These are phyloP conservation scores for Napeogenes sylphis DNA, from an alignment of 2,888 invertebrate species.

Conservation along the genomic window DNA sequence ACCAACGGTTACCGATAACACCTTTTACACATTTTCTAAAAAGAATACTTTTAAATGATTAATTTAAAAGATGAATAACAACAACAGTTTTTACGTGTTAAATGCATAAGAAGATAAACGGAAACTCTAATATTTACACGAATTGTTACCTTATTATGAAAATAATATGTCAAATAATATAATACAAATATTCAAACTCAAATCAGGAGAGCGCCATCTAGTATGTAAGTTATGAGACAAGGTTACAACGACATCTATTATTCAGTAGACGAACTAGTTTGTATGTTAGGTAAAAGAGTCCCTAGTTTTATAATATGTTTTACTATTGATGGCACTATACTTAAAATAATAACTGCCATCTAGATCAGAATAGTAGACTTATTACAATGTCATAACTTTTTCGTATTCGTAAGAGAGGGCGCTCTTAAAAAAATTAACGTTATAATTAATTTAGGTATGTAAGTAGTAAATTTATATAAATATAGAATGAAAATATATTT, in stretches of 20 bases:
- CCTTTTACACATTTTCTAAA: neutral
- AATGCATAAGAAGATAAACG: too few species aligned
- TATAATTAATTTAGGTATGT: neutral
- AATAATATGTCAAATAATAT: too few species aligned
- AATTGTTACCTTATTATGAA: too few species aligned
- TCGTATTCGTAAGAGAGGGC: constrained; percentile 4
- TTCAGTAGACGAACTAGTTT: neutral
- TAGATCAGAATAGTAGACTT: neutral
- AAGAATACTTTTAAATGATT: neutral
- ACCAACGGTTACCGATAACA: constrained; percentile 1
- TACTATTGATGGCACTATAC: constrained; percentile 8
- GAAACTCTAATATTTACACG: too few species aligned
- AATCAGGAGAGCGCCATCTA: constrained; percentile 12
- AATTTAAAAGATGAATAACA: too few species aligned
- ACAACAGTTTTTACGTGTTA: too few species aligned
- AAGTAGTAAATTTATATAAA: too few species aligned
- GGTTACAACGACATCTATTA: constrained; percentile 12
- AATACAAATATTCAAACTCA: neutral
- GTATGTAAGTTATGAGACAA: too few species aligned
- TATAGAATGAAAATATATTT: too few species aligned
- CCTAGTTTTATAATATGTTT: neutral
- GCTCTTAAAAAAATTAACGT: neutral
- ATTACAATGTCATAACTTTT: too few species aligned
- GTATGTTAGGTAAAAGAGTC: neutral
- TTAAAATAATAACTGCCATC: neutral